A percentile compares a stretch with the other conserved stretches of the same genome.
phyloP scores from a whole-genome alignment of 1,140 invertebrate species.

The Aphaenogaster floridana region DNA sequence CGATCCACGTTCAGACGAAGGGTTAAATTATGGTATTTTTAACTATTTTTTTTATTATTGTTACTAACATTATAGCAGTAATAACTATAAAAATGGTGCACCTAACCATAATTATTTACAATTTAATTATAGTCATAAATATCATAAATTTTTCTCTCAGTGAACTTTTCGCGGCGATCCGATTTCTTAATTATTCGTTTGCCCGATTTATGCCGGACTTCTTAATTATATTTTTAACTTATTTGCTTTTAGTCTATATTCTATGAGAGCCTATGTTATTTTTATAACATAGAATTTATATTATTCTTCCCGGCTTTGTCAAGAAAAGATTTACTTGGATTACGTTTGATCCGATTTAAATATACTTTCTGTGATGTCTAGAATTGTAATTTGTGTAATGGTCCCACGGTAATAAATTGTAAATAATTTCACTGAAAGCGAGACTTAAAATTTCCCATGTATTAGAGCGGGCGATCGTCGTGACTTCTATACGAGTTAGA shows the following conservation, averaged over 20 bases:
- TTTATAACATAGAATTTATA: background rate
- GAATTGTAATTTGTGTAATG: background rate
- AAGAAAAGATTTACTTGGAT: background rate
- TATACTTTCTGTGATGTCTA: background rate
- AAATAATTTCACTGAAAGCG: slow-evolving; percentile 2
- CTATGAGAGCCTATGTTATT: no score
- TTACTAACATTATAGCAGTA: no score
- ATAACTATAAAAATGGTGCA: no score
- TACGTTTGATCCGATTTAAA: slow-evolving; percentile 8
- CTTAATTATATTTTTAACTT: background rate
- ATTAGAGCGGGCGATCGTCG: background rate
- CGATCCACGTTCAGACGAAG: no score
- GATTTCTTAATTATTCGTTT: background rate
- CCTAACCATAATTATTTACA: no score
- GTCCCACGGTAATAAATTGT: background rate
- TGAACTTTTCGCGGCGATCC: background rate
- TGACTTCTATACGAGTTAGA: slow-evolving; percentile 25
- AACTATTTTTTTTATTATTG: no score
- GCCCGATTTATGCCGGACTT: background rate
- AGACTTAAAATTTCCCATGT: background rate
- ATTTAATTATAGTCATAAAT: no score
- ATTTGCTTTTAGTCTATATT: no score
- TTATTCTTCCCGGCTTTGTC: no score
- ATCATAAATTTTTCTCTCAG: no score
- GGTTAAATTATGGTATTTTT: no score